A percentile compares a stretch with the other conserved stretches of the same genome.
These are phyloP conservation scores for Nettapus auritus DNA, from an alignment of 2,113 vertebrate genomes.

Conservation along the genomic window DNA sequence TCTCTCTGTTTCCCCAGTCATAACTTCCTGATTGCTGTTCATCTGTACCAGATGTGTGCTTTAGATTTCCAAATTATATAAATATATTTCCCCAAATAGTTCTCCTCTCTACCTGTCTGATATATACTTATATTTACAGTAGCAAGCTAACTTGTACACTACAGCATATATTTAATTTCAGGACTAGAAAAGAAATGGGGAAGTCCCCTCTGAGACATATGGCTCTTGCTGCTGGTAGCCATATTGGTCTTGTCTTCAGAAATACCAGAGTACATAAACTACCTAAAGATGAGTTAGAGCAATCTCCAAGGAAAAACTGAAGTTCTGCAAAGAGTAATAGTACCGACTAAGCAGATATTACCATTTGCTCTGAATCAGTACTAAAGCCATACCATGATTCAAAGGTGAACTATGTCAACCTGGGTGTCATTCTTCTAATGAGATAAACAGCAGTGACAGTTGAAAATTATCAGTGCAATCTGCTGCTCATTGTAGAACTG, in stretches of 20 bases:
- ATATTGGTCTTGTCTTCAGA: not conserved
- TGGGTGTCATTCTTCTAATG: not conserved
- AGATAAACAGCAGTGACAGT: not conserved
- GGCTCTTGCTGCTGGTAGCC: conserved; percentile 7
- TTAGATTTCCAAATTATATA: conserved; percentile 9
- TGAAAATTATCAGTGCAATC: not conserved
- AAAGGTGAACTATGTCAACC: not conserved
- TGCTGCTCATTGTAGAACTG: not conserved
- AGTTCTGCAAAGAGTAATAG: not conserved
- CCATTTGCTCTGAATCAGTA: not conserved
- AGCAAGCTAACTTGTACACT: not conserved
- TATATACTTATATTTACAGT: conserved; percentile 50
- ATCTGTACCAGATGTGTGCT: conserved; percentile 61
- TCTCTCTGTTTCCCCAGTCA: not conserved
- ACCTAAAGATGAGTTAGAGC: not conserved
- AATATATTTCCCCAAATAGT: not conserved
- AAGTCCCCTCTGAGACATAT: conserved; percentile 28
- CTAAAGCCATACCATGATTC: not conserved
- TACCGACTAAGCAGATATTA: not conserved
- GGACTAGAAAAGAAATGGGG: not conserved
- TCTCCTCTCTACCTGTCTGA: conserved; percentile 4
- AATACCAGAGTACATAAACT: not conserved
- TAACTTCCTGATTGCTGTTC: conserved; percentile 50
- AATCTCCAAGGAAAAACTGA: not conserved
- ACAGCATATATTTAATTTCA: not conserved